These are phyloP conservation scores for Drosophila nigrodunni DNA, from an alignment of 1,140 invertebrate genomes.

Conservation along the genomic window DNA sequence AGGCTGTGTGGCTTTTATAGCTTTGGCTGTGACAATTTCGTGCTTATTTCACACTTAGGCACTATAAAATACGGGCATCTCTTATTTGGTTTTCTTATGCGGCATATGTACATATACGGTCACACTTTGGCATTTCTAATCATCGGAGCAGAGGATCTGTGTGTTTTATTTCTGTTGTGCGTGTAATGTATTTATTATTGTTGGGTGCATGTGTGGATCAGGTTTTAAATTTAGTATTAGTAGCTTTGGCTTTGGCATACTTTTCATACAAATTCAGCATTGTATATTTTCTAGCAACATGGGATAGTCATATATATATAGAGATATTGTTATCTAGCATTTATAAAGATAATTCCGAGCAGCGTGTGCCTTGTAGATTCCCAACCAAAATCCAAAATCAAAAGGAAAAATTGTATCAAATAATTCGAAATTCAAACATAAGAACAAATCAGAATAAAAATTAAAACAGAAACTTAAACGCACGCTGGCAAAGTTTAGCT, in stretches of 20 bases:
- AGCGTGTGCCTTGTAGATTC: constrained; percentile 58
- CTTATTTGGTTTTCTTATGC: neutral
- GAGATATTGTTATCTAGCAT: neutral
- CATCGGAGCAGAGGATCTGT: constrained; percentile 12
- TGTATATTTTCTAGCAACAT: constrained; percentile 57
- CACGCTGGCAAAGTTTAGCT: constrained; percentile 65
- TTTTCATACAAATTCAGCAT: constrained; percentile 4
- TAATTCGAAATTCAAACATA: constrained; percentile 60
- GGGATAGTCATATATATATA: constrained; percentile 7
- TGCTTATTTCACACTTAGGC: constrained; percentile 35
- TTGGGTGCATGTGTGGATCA: constrained; percentile 51
- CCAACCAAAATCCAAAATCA: constrained; percentile 60
- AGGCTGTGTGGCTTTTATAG: neutral
- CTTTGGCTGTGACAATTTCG: constrained; percentile 7
- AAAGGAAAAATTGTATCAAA: constrained; percentile 37
- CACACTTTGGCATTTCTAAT: constrained; percentile 2
- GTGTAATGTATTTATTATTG: constrained; percentile 2
- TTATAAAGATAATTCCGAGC: constrained; percentile 34
- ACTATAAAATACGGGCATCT: constrained; percentile 9
- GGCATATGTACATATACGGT: constrained; percentile 16
- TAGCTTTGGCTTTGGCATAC: constrained; percentile 42
- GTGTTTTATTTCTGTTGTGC: constrained; percentile 17
- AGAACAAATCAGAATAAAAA: constrained; percentile 47
- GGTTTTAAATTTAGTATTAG: constrained; percentile 46
- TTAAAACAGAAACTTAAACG: constrained; percentile 58